Evolutionary conservation across 2,113 vertebrate genomes (phyloP).

Genomic region (Propithecus coquereli): DNA sequence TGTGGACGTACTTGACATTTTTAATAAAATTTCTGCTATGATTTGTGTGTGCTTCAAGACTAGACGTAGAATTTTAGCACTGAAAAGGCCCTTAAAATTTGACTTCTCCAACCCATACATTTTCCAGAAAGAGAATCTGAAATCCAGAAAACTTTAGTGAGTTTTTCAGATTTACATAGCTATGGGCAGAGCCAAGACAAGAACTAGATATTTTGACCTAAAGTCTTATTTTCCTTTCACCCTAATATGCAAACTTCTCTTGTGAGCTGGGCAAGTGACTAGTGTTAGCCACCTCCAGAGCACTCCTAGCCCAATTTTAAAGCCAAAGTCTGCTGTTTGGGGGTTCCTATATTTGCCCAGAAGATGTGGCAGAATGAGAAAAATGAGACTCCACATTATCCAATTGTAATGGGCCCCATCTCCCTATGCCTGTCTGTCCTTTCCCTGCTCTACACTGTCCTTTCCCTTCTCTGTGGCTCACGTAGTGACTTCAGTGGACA

Average conservation of each 20-base stretch:
- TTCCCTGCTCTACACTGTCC: background rate
- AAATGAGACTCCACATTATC: background rate
- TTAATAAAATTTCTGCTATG: slow-evolving; percentile 59
- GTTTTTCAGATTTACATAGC: background rate
- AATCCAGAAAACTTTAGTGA: background rate
- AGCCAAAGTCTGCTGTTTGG: background rate
- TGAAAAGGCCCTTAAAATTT: background rate
- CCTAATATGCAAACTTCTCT: background rate
- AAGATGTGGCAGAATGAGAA: background rate
- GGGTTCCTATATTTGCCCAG: background rate
- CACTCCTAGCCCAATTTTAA: background rate
- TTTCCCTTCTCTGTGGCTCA: background rate
- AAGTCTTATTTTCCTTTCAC: slow-evolving; percentile 20
- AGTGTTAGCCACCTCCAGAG: background rate
- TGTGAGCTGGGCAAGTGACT: background rate
- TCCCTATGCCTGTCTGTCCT: background rate
- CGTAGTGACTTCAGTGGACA: background rate
- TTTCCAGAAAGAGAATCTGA: background rate
- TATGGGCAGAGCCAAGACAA: background rate
- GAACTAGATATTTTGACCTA: background rate
- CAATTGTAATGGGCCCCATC: background rate
- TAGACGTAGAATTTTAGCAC: background rate
- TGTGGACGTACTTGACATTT: background rate
- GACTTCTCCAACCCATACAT: background rate
- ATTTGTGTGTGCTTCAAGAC: background rate